Conservation (phyloP, 2,797 vertebrate genomes). For the Ctenopoma kingsleyae region DNA sequence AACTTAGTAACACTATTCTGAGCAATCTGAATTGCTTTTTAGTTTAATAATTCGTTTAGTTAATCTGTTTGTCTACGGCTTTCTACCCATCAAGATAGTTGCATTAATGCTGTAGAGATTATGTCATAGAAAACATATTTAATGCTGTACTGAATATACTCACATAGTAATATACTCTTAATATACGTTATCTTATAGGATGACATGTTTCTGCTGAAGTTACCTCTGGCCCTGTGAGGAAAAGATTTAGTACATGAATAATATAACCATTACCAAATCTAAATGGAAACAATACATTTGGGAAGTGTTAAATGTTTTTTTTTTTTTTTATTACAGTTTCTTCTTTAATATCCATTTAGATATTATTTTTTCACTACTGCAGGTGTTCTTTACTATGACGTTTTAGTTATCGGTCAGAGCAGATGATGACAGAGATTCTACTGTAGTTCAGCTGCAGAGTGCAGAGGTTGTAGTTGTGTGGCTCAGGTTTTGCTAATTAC, state of each 20-base stretch:
- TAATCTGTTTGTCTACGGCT: conserved; percentile 72
- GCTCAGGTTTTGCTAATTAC: conserved; percentile 35
- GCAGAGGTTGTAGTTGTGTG: conserved; percentile 15
- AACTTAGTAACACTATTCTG: conserved; percentile 74
- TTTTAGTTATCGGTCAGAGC: conserved; percentile 21
- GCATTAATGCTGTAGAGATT: conserved; percentile 75
- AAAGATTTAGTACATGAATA: conserved; percentile 44
- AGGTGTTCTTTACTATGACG: conserved; percentile 6
- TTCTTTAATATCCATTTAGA: background rate
- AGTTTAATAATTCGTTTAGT: conserved; percentile 64
- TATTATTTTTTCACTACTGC: background rate
- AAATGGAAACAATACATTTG: conserved; percentile 52
- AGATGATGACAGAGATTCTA: conserved; percentile 24
- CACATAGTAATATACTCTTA: conserved; percentile 82
- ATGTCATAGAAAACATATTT: conserved; percentile 78
- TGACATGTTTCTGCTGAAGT: conserved; percentile 68
- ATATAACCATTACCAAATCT: conserved; percentile 46
- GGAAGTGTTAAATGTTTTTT: conserved; percentile 25
- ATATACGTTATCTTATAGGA: conserved; percentile 73
- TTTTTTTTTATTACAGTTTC: background rate
- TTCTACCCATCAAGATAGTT: conserved; percentile 77
- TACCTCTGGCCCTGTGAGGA: conserved; percentile 68
- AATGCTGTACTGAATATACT: conserved; percentile 79
- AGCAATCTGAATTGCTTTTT: conserved; percentile 71
- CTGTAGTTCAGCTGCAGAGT: conserved; percentile 26